Percentiles rank a stretch among this genome's conserved stretches.
These are phyloP conservation scores for Netelia inedita DNA, from an alignment of 2,888 invertebrate species.

Conservation along the genomic window DNA sequence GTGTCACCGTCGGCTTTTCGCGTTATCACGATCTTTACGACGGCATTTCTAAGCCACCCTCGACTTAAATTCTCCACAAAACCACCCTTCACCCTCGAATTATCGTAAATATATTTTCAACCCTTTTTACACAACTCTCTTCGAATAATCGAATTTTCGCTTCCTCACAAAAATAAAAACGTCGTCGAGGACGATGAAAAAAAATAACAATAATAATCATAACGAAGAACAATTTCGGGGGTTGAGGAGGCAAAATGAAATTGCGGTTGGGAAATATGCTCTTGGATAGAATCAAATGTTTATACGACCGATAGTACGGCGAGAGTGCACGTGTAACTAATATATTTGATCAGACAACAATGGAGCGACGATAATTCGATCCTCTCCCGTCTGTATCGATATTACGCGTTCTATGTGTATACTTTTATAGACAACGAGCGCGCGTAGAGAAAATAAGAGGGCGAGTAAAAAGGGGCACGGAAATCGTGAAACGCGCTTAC, in stretches of 20 bases:
- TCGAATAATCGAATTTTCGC: neutral
- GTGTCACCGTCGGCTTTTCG: conserved; percentile 68
- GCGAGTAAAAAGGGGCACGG: conserved; percentile 63
- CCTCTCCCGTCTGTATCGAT: conserved; percentile 50
- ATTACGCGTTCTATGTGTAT: conserved; percentile 14
- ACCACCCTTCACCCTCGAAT: conserved; percentile 6
- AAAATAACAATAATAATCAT: neutral
- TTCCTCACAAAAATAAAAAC: neutral
- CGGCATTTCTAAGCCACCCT: conserved; percentile 64
- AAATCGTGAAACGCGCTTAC: conserved; percentile 46
- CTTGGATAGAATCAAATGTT: conserved; percentile 53
- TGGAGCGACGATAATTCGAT: conserved; percentile 59
- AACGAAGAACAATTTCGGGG: conserved; percentile 1
- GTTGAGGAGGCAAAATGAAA: conserved; percentile 17
- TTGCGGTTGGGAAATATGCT: conserved; percentile 39
- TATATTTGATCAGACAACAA: conserved; percentile 67
- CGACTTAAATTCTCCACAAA: neutral
- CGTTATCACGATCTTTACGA: conserved; percentile 80
- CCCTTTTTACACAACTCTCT: neutral
- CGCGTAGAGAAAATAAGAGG: conserved; percentile 50
- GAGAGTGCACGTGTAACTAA: conserved; percentile 62
- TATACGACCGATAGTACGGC: conserved; percentile 54
- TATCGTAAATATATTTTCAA: neutral
- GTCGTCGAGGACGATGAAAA: neutral
- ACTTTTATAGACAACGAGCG: neutral